Evolutionary conservation across 1,140 invertebrate genomes (phyloP).

Genomic region (Cydia fagiglandana): DNA sequence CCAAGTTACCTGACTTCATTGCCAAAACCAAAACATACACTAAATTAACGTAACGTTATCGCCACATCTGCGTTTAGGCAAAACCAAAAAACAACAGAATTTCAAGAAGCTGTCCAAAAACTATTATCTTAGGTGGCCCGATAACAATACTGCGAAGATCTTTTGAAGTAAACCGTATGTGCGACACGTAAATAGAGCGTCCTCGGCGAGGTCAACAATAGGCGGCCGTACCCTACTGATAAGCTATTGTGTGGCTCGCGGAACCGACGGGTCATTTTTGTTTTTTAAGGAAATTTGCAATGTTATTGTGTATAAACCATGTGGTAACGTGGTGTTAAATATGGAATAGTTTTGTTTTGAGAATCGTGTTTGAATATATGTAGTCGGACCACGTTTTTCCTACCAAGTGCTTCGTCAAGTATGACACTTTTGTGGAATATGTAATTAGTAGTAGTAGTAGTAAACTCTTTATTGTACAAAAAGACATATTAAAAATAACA

Average conservation of each 20-base stretch:
- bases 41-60: neutral
- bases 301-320: neutral
- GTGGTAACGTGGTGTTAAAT: neutral
- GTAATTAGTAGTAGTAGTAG: too few relatives aligned
- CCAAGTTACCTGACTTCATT: neutral
- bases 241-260: constrained; percentile 39
- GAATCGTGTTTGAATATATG: neutral
- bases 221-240: constrained; percentile 46
- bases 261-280: constrained; percentile 10
- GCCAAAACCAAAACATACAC: neutral
- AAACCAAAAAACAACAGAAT: constrained; percentile 14
- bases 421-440: too few relatives aligned
- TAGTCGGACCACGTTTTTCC: too few relatives aligned
- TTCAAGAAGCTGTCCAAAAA: neutral
- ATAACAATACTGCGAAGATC: constrained; percentile 21
- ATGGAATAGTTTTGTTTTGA: neutral
- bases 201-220: constrained; percentile 41
- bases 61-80: neutral
- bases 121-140: neutral
- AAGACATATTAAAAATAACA: too few relatives aligned
- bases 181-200: constrained; percentile 42
- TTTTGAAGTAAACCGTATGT: constrained; percentile 55
- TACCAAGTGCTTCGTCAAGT: too few relatives aligned
- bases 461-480: too few relatives aligned
- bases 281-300: constrained; percentile 1